Base-by-base conservation (phyloP, 2,113 vertebrate species). In the Peromyscus polionotus region DNA sequence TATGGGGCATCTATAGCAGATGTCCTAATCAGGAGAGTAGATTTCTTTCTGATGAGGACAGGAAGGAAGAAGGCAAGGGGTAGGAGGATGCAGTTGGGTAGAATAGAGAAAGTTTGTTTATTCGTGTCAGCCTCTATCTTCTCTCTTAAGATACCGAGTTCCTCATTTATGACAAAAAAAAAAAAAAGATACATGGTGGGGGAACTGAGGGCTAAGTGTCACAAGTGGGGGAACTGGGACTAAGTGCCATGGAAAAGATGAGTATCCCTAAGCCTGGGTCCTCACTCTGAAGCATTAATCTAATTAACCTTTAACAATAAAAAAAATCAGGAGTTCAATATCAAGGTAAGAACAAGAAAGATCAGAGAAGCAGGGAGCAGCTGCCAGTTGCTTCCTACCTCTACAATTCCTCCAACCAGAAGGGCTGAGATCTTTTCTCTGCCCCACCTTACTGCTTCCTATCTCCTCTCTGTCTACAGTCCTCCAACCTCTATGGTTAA, bases 141-240 rank as follows among this genome's bases (percentile, higher is more conserved):
- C 72, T 96, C 63, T 95, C 24, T 77, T 61, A 92, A 86, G 48
- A 94, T 57, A 17, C 45, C 54, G 24, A 92, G 45, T 19, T 92
- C 26, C 51, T 84, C 42, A 26, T 86, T 39, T 68, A n/a, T 89
- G 24, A 61, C 59, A 75, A 93, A 81, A 26, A 93, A 67, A 42
- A 42, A 42, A 42, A 42, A 42, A 42, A 51, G 48, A 75, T 24
- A 16, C 4, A 42, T 1, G 6, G 2, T 45, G 39, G 59, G 5
- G 65, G 73, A 20, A 68, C 39, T 57, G 31, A 76, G 22, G 33
- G 31, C 57, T 92, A 65, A 90, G 33, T 13, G 68, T 75, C 19
- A 12, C 54, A 88, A 51, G 51, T 51, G 51, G 10, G 10, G 51
- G 51, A 51, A 51, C 51, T 51, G 51, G 51, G 10, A 51, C 51